Conservation (phyloP, 2,888 invertebrate genomes). For the Lamellibrachia satsuma region DNA sequence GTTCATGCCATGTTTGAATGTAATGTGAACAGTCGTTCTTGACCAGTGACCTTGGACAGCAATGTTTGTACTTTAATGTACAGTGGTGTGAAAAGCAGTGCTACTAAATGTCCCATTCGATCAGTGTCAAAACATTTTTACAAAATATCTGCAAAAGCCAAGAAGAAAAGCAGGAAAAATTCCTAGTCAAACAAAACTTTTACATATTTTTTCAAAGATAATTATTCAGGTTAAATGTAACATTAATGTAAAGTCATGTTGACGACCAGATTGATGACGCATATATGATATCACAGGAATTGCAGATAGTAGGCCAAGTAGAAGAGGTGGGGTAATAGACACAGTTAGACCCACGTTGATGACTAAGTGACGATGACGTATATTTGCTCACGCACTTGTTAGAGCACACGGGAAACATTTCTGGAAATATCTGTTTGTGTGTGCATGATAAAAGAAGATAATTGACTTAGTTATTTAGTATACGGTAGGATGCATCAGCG, state of each 20-base stretch:
- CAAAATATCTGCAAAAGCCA: neutral
- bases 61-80: neutral
- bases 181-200: neutral
- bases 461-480: neutral
- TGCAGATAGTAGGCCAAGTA: neutral
- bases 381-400: neutral
- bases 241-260: neutral
- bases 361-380: neutral
- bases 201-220: constrained; percentile 19
- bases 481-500: neutral
- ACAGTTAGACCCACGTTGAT: neutral
- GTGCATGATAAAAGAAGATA: constrained; percentile 1
- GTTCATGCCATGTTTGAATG: neutral
- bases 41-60: neutral
- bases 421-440: neutral
- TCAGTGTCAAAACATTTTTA: neutral
- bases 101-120: neutral
- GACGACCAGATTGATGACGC: constrained; percentile 17
- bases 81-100: neutral
- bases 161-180: neutral
- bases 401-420: neutral
- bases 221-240: neutral
- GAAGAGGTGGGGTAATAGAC: neutral
- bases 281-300: neutral
- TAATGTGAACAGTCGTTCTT: neutral